These are phyloP conservation scores for Uria lomvia DNA, from an alignment of 2,113 vertebrate genomes.

Conservation along the genomic window DNA sequence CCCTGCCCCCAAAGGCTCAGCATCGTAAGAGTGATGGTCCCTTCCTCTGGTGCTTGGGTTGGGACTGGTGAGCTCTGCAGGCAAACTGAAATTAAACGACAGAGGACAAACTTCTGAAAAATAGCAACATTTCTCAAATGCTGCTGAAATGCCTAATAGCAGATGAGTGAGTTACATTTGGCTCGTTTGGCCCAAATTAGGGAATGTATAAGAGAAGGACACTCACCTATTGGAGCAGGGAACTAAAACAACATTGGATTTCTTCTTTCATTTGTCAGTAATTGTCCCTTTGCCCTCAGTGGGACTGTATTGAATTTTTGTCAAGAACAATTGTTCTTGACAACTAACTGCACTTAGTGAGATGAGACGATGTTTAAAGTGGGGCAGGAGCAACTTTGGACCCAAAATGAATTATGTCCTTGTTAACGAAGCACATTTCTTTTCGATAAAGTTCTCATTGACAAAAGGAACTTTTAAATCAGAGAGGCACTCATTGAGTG, in stretches of 20 bases:
- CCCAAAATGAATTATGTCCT: background rate
- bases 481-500: background rate
- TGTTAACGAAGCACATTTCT: background rate
- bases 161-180: background rate
- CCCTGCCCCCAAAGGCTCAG: background rate
- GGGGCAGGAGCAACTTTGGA: background rate
- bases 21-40: fast-evolving
- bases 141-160: background rate
- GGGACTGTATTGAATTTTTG: background rate
- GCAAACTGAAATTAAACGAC: background rate
- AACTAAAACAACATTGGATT: background rate
- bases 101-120: background rate
- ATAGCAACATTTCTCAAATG: background rate
- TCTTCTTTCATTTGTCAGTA: background rate
- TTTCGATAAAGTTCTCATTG: background rate
- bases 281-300: background rate
- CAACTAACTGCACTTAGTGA: background rate
- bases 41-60: background rate
- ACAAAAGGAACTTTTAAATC: background rate
- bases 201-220: background rate
- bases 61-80: background rate
- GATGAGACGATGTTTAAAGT: background rate
- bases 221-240: fast-evolving
- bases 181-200: background rate
- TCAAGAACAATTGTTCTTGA: background rate